A percentile compares a stretch with the other conserved stretches of the same genome.
phyloP scores from a whole-genome alignment of 1,140 invertebrate genomes.

The Carposina sasakii region DNA sequence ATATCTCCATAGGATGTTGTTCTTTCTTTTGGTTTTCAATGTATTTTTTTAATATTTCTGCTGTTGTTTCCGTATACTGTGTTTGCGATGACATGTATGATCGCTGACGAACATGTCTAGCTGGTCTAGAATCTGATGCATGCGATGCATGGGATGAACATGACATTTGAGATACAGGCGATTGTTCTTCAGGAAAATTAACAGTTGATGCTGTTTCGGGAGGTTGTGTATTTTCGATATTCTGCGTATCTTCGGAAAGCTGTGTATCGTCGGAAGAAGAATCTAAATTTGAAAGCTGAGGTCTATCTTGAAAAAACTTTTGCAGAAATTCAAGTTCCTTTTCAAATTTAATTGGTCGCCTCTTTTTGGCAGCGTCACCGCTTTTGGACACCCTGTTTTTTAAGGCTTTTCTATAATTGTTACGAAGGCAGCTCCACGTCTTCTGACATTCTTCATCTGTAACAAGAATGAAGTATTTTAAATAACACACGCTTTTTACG shows the following conservation, averaged over 20 bases:
- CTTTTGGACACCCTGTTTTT: constrained; percentile 2
- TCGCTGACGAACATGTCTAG: no score
- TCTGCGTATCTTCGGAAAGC: not conserved
- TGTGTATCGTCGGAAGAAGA: not conserved
- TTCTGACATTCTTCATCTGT: not conserved
- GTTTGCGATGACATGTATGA: no score
- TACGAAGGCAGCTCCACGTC: not conserved
- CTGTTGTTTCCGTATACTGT: not conserved
- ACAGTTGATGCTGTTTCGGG: no score
- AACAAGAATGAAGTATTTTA: not conserved
- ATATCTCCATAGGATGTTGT: not conserved
- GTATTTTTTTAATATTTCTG: not conserved
- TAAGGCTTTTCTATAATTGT: no score
- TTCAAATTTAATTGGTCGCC: constrained; percentile 7
- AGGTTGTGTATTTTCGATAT: not conserved
- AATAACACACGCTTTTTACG: no score
- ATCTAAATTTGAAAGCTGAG: constrained; percentile 4
- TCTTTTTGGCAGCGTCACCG: not conserved
- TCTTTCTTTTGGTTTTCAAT: not conserved
- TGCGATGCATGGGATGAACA: no score
- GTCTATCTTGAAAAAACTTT: not conserved
- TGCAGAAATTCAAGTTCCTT: constrained; percentile 3
- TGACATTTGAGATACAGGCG: not conserved
- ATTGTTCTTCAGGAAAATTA: not conserved
- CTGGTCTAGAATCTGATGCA: no score